Evolutionary conservation across 2,888 invertebrate species (phyloP).

Genomic region (Acanthoscelides obtectus): DNA sequence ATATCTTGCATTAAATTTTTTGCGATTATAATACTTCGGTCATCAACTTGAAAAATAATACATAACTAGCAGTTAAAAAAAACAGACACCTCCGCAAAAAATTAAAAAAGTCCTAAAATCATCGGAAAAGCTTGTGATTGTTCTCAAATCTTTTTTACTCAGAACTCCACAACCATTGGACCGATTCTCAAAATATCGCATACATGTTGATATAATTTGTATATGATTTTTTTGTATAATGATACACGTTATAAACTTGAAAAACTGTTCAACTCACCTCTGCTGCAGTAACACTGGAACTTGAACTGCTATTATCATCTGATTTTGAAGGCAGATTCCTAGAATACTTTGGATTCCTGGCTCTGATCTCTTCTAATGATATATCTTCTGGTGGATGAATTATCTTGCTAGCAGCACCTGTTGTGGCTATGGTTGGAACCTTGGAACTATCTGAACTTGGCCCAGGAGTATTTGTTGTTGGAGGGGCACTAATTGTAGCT

Average conservation of each 20-base stretch:
- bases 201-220: no score
- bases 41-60: no score
- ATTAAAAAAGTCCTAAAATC: no score
- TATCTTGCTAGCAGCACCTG: slow-evolving; percentile 82
- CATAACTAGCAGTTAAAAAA: no score
- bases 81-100: no score
- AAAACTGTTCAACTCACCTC: slow-evolving; percentile 32
- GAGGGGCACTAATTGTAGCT: slow-evolving; percentile 74
- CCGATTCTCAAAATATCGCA: no score
- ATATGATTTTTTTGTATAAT: no score
- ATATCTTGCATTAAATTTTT: no score
- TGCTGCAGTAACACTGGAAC: slow-evolving; percentile 34
- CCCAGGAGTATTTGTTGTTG: slow-evolving; percentile 51
- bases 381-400: slow-evolving; percentile 92
- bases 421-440: slow-evolving; percentile 64
- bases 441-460: slow-evolving; percentile 30
- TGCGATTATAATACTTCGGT: no score
- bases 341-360: slow-evolving; percentile 63
- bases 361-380: slow-evolving; percentile 80
- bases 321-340: slow-evolving; percentile 38
- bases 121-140: no score
- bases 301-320: slow-evolving; percentile 32
- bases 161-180: no score
- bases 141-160: no score
- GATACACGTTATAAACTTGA: not conserved